Evolutionary conservation across 2,888 invertebrate genomes (phyloP).

Genomic region (Agrochola litura): DNA sequence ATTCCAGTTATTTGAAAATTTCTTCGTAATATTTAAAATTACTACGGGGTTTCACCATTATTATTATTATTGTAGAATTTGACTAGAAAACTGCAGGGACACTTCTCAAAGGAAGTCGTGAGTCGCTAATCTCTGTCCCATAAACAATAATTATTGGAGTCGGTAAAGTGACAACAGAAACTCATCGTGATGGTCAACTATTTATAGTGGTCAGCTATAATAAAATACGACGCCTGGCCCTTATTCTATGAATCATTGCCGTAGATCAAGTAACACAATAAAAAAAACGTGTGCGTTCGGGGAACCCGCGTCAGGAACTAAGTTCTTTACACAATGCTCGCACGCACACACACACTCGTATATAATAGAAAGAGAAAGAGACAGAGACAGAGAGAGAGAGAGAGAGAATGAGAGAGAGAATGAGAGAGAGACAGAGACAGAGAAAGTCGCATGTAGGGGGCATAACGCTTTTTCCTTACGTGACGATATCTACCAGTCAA

Average conservation of each 20-base stretch:
- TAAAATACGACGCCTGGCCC: not conserved
- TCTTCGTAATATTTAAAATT: conserved; percentile 20
- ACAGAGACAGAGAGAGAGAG: no score
- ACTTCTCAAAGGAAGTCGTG: conserved; percentile 28
- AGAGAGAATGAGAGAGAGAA: no score
- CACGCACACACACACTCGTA: not conserved
- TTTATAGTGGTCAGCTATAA: not conserved
- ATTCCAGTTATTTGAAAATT: conserved; percentile 4
- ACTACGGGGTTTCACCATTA: conserved; percentile 36
- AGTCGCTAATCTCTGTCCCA: conserved; percentile 27
- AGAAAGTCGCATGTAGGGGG: not conserved
- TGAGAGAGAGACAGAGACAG: not conserved
- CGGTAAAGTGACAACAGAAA: conserved; percentile 3
- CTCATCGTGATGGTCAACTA: not conserved
- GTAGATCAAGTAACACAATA: not conserved
- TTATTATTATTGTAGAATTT: conserved; percentile 64
- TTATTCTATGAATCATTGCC: not conserved
- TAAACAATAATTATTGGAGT: conserved; percentile 14
- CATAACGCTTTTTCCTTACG: not conserved
- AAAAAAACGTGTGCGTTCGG: not conserved
- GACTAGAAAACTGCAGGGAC: conserved; percentile 69
- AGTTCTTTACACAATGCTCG: not conserved
- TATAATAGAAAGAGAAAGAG: not conserved
- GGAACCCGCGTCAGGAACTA: no score
- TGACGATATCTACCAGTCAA: not conserved